Conservation (phyloP, 2,113 vertebrate genomes). For the Prionailurus bengalensis region DNA sequence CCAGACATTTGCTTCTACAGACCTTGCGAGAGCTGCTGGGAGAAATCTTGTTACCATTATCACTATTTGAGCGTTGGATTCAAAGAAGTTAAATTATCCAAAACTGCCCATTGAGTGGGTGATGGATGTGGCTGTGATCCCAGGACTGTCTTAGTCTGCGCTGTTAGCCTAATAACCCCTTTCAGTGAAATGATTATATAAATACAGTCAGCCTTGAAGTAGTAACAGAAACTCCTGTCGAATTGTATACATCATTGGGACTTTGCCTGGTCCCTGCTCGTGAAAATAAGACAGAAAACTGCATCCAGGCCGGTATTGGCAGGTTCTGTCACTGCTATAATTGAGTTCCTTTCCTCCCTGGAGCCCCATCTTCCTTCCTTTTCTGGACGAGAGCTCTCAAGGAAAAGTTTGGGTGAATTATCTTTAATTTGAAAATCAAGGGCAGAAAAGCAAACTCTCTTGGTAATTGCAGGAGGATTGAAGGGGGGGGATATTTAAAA, state of each 20-base stretch:
- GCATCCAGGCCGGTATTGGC: neutral
- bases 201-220: neutral
- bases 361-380: neutral
- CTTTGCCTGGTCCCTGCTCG: neutral
- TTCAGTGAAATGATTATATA: constrained; percentile 5
- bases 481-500: neutral
- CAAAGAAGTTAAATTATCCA: neutral
- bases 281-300: constrained; percentile 48
- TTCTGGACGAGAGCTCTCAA: constrained; percentile 5
- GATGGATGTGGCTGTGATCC: neutral
- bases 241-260: neutral
- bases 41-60: neutral
- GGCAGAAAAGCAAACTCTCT: neutral
- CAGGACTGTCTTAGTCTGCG: neutral
- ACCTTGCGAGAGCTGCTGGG: fast-evolving
- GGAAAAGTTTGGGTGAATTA: constrained; percentile 33
- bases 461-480: neutral
- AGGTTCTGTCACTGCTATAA: neutral
- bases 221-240: neutral
- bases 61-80: neutral
- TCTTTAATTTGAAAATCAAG: constrained; percentile 57
- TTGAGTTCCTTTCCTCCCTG: neutral
- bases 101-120: neutral
- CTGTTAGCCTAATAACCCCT: neutral
- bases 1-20: neutral